Evolutionary conservation across 2,888 invertebrate genomes (phyloP), one percentile per base, ranked within the genome.

Genomic region (Tromatobia lineatoria): DNA sequence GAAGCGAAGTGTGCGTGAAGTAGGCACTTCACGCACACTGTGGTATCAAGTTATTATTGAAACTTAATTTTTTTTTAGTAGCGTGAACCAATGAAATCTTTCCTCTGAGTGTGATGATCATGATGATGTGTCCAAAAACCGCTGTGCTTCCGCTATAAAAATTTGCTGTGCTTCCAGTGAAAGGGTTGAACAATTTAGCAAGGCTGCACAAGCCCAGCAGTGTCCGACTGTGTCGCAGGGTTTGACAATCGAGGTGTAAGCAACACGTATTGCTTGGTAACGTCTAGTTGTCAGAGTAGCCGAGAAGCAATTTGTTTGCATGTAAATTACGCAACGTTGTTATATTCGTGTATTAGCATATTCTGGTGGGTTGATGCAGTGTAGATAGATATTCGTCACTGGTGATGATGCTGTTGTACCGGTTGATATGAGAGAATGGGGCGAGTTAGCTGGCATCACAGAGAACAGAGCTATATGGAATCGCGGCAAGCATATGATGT

Each of bases 301-400:
- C 18, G 50, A 52, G 34, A 47, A 76, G 73, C 77, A 77, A 83
- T 83, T 80, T 83, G 80, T 83, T 80, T 77, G 80, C 83, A 80
- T 80, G 80, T 74, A 80, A 83, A 83, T 83, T 80, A 70, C 34
- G 73, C 52, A 67, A 83, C 71, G 77, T 83, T 80, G 80, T 80
- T 80, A 80, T 77, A 80, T 80, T 73, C 67, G 52, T 61, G 80
- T 80, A 80, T 83, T 80, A 80, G 73, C 80, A 83, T 83, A 83
- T 76, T 80, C 57, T 66, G 71, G 67, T 61, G 47, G 69, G 69
- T 79, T 23, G 64, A 61, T 25, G 8, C 42, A 11, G n/a, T n/a
- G n/a, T n/a, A 29, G 25, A 18, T 25, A 13, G 59, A 25, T 59
- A 73, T 59, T 59, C 45, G 73, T 4, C 71, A n/a, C 13, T 20